These are phyloP conservation scores for Pseudobourletiella spinata DNA, from an alignment of 1,140 invertebrate genomes.

Conservation along the genomic window DNA sequence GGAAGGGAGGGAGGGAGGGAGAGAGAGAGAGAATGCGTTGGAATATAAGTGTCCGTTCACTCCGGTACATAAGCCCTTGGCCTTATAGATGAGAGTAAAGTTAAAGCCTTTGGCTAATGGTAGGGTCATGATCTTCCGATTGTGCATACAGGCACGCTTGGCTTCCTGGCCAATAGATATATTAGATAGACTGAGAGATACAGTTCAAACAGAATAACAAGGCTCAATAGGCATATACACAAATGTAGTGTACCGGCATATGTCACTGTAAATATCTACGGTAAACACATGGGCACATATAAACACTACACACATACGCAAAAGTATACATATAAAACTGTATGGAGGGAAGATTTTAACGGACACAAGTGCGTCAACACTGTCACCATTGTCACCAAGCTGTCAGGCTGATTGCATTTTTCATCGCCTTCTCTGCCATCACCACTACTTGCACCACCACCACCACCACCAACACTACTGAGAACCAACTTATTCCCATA, in stretches of 20 bases:
- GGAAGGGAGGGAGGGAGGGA: too few relatives aligned
- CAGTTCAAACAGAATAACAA: too few relatives aligned
- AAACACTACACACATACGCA: not conserved
- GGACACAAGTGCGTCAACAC: slow-evolving; percentile 2
- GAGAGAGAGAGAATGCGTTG: too few relatives aligned
- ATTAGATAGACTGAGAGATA: too few relatives aligned
- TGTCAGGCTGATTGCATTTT: slow-evolving; percentile 14
- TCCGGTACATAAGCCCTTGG: too few relatives aligned
- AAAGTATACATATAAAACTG: not conserved
- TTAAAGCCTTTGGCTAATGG: slow-evolving; percentile 4
- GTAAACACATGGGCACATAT: not conserved
- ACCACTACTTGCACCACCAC: not conserved
- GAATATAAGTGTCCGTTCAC: too few relatives aligned
- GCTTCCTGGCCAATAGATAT: too few relatives aligned
- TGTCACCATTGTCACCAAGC: slow-evolving; percentile 7
- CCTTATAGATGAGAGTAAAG: not conserved
- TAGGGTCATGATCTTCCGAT: not conserved
- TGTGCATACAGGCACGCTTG: too few relatives aligned
- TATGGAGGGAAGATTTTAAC: not conserved
- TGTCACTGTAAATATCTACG: too few relatives aligned
- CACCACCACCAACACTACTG: not conserved
- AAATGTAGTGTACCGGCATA: too few relatives aligned
- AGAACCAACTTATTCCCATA: not conserved
- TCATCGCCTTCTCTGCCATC: not conserved
- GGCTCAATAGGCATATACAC: too few relatives aligned